A percentile compares a stretch with the other conserved stretches of the same genome.
Conservation (phyloP, 2,888 invertebrate species). For the Anthrax anthrax region DNA sequence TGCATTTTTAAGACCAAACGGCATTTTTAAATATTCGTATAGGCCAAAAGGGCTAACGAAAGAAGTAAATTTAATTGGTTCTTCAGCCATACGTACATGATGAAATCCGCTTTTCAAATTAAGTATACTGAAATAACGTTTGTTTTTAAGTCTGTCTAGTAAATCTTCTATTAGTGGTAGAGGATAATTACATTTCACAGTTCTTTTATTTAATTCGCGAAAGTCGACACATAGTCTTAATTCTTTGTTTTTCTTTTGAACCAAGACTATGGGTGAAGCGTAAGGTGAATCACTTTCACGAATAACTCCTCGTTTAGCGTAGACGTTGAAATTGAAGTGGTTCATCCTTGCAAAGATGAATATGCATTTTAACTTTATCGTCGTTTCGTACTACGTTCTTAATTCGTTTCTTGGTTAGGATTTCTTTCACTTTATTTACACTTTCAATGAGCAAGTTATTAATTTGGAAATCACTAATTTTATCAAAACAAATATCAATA, state of each 20-base stretch:
- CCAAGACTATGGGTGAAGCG: too few species aligned
- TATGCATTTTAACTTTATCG: neutral
- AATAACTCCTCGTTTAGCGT: slow-evolving; percentile 9
- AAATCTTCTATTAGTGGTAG: slow-evolving; percentile 8
- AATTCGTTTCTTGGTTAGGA: too few species aligned
- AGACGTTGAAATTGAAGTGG: neutral
- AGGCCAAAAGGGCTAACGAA: slow-evolving; percentile 14
- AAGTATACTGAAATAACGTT: slow-evolving; percentile 10
- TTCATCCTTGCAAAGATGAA: neutral
- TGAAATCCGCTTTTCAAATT: slow-evolving; percentile 13
- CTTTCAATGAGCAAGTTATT: too few species aligned
- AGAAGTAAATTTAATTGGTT: slow-evolving; percentile 11
- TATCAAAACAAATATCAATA: too few species aligned
- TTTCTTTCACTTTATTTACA: too few species aligned
- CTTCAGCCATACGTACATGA: slow-evolving; percentile 8
- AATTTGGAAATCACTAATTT: too few species aligned
- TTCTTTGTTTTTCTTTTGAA: too few species aligned
- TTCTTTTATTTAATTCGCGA: too few species aligned
- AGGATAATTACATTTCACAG: slow-evolving; percentile 5
- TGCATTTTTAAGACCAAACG: slow-evolving; percentile 11
- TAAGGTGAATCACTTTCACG: too few species aligned
- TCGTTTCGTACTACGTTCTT: too few species aligned
- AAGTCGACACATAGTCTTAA: too few species aligned
- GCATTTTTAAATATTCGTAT: slow-evolving; percentile 11
- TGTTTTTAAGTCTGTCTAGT: slow-evolving; percentile 6